Base-by-base conservation (phyloP, 2,888 invertebrate genomes). In the Bimastos eiseni region DNA sequence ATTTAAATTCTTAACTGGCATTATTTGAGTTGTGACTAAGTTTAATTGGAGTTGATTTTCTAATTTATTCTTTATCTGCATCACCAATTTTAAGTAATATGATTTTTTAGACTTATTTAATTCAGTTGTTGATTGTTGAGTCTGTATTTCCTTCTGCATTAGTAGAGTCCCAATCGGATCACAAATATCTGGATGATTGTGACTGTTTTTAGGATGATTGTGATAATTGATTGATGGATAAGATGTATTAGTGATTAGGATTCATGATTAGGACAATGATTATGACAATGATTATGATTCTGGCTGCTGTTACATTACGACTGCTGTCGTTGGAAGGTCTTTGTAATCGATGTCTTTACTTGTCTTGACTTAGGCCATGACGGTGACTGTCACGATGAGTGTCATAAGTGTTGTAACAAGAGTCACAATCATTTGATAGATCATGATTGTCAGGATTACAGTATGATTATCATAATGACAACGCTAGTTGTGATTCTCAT, bases 11-110 rank as follows among this genome's bases (percentile, higher is more conserved):
- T 30, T 70, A n/a, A 55, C 30, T 55, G 30, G 70, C n/a, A 11
- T 70, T 70, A 70, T 70, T 70, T 70, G 70, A 70, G 70, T n/a
- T 70, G 70, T 70, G n/a, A 70, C n/a, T 70, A 70, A 70, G 30
- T n/a, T 70, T 30, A 70, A 5, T 30, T 70, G 70, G 70, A 70
- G 70, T 70, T 70, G 70, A 6, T 70, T 49, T n/a, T 70, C 70
- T 70, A 8, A n/a, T 8, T 30, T n/a, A 70, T 70, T 70, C 70
- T 70, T n/a, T n/a, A 8, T 1, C n/a, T n/a, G 30, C 30, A 70
- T 1, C 30, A 70, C 30, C n/a, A 1, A n/a, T 70, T 4, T 70
- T n/a, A 70, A 70, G 1, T 70, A 70, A n/a, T 70, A n/a, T 70
- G 30, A 70, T n/a, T 70, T 70, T 70, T 70, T 17, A n/a, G 30